Evolutionary conservation across 2,797 vertebrate genomes (phyloP), one percentile per base, ranked within the genome.

Genomic region (Pangasius djambal): DNA sequence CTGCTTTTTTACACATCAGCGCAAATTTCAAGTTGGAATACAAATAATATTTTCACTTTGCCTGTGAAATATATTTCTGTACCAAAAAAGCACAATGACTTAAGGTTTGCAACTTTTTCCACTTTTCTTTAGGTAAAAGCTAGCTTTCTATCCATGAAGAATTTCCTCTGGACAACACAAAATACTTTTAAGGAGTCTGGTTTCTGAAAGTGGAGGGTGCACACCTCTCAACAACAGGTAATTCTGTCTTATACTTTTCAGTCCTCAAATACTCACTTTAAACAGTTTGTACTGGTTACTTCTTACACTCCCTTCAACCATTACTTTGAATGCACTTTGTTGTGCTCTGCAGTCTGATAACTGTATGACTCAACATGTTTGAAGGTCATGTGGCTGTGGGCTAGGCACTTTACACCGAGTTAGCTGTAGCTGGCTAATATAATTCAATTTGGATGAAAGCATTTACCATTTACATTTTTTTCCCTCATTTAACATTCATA

Each of bases 211-310:
- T 55, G 50, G 28, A 70, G 52, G n/a, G 44, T n/a, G 16, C 65
- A 70, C 69, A 70, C 34, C 28, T 37, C 77, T 83, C 70, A 77
- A 12, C 85, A 81, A 22, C 83, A 89, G 86, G 88, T 89, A 63
- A 78, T 86, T 44, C 37, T 31, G 52, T 15, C 4, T 82, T 6
- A 40, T 40, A 20, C 6, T 59, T 83, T 63, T 57, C 0, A 79
- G 16, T 77, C n/a, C 57, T 87, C 34, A 50, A 67, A 2, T 85
- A 12, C 31, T 72, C 40, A 50, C 44, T 31, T 75, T 55, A 16
- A 78, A 55, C 12, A 0, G 25, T 16, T 34, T 65, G 50, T 86
- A 28, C 50, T 44, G 34, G 75, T 70, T 85, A 44, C 63, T 55
- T 72, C 85, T n/a, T 70, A 74, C n/a, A 8, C 63, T 28, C 84